Base-by-base conservation (phyloP, 2,888 invertebrate species). In the Dryadula phaetusa region DNA sequence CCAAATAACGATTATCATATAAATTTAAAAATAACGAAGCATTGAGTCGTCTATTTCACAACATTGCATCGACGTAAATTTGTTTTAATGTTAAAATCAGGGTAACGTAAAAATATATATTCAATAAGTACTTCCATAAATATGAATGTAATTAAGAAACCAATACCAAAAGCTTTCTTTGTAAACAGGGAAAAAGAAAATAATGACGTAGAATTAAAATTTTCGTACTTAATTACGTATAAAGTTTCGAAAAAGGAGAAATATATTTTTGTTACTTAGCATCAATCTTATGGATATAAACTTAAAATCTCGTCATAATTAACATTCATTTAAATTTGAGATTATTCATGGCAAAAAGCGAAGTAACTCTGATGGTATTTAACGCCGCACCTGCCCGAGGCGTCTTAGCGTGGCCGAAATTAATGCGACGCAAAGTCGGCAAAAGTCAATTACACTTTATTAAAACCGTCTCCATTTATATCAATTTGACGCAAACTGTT, bases 391-490 rank as follows among this genome's bases (percentile, higher is more conserved):
- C 92, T 92, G 91, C 91, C 90, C 80, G 85, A 82, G 87, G 90
- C 90, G 85, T 86, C 89, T 91, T 86, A 87, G 87, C 90, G 88
- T 90, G 90, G 90, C 88, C 88, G 84, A 91, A 91, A 92, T 91
- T 91, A 91, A 90, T 90, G 90, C 88, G 88, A 88, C 88, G 89
- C 88, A 88, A 91, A 92, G 88, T 92, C 89, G 88, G 88, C 91
- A 91, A 91, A 92, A 92, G 92, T 92, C 92, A 92, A 92, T 92
- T 92, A 92, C 90, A 92, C 90, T 92, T 92, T 92, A 92, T 92
- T 92, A 92, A 92, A 92, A 91, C 90, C 91, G 87, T 91, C 92
- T 91, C 90, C 91, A 92, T 92, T 92, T 92, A 92, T 92, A 92
- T 92, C 92, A 92, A 92, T 92, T 92, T 92, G 92, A 92, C 89